These are phyloP conservation scores for Mesocentrotus franciscanus DNA, from an alignment of 53 echinoderm and acorn worm species.

Conservation along the genomic window DNA sequence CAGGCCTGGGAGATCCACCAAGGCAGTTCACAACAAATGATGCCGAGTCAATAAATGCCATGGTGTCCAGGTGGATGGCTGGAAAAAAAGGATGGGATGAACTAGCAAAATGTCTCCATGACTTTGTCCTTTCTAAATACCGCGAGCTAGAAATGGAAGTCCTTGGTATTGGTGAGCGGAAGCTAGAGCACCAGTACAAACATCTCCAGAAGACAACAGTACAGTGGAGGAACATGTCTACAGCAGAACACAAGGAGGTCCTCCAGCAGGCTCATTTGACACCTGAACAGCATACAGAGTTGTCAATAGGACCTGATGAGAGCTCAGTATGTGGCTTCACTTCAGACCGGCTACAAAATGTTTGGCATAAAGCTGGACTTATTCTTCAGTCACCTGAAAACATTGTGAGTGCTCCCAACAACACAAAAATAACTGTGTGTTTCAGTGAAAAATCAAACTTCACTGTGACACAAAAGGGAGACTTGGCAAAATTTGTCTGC, in stretches of 20 bases:
- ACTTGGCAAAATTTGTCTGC: slow-evolving; percentile 27
- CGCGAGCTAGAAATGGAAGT: slow-evolving; percentile 29
- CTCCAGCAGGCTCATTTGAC: background rate
- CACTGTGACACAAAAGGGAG: slow-evolving; percentile 21
- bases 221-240: slow-evolving; percentile 10
- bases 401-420: slow-evolving; percentile 25
- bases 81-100: slow-evolving; percentile 16
- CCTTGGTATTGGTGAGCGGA: slow-evolving; percentile 27
- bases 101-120: background rate
- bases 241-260: background rate
- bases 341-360: slow-evolving; percentile 10
- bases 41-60: slow-evolving; percentile 12
- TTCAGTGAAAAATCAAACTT: slow-evolving; percentile 22
- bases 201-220: slow-evolving; percentile 4
- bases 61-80: slow-evolving; percentile 6
- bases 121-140: slow-evolving; percentile 24
- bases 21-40: slow-evolving; percentile 13
- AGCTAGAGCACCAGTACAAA: background rate
- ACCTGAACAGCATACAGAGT: slow-evolving; percentile 4
- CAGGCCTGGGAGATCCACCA: slow-evolving; percentile 34
- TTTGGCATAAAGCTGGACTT: slow-evolving; percentile 45
- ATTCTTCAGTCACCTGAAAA: background rate
- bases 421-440: background rate
- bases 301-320: slow-evolving; percentile 41
- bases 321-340: slow-evolving; percentile 52